Conservation (phyloP, 2,113 vertebrate genomes). For the Vombatus ursinus region DNA sequence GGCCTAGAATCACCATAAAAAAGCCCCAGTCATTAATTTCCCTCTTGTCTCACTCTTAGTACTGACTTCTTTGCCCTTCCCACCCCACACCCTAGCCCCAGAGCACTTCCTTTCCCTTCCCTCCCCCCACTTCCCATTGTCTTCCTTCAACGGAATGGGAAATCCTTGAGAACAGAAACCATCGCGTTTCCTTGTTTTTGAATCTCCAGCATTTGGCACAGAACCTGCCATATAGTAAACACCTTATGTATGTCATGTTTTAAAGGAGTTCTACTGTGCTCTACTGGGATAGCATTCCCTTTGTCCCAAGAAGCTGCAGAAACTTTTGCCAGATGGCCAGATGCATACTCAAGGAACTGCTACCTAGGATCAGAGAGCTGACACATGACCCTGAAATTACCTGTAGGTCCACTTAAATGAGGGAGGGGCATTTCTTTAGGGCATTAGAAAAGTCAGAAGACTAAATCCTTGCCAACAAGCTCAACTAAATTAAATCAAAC, state of each 20-base stretch:
- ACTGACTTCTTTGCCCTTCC: neutral
- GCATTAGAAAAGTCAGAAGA: conserved; percentile 6
- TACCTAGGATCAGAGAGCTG: neutral
- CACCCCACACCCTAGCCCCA: neutral
- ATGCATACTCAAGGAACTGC: neutral
- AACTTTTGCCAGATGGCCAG: neutral
- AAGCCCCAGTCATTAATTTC: neutral
- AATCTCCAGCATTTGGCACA: neutral
- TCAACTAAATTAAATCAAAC: neutral
- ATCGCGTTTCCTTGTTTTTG: neutral
- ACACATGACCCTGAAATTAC: neutral
- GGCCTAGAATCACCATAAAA: too few relatives aligned
- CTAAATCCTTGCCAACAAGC: neutral
- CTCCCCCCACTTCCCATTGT: neutral
- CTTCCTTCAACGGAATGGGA: neutral
- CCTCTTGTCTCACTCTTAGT: neutral
- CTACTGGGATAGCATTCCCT: neutral
- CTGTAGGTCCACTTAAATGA: neutral
- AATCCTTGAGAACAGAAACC: neutral
- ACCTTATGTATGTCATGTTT: neutral
- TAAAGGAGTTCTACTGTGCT: neutral
- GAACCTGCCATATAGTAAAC: neutral
- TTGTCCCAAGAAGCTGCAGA: neutral
- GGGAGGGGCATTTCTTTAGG: neutral
- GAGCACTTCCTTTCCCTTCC: neutral